phyloP scores from a whole-genome alignment of 2,888 invertebrate genomes.

The Dryadula phaetusa region DNA sequence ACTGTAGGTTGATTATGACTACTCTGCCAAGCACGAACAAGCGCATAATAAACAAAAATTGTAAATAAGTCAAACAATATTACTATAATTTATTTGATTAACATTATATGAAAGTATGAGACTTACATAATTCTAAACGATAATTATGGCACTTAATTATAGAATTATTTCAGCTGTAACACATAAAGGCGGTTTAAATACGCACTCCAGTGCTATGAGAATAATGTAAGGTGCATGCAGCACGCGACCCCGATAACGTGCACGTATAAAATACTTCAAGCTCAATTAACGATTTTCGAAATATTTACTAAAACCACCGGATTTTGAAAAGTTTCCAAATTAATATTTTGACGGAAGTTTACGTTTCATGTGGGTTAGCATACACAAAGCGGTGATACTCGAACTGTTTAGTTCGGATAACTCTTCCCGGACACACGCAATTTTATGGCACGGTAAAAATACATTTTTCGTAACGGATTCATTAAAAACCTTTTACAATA shows the following conservation, averaged over 20 bases:
- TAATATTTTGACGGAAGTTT: constrained; percentile 59
- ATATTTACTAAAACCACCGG: constrained; percentile 41
- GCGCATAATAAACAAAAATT: too few relatives aligned
- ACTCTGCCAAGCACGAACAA: too few relatives aligned
- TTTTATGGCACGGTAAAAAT: constrained; percentile 33
- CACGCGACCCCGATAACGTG: constrained; percentile 17
- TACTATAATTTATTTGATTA: background rate
- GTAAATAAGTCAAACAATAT: too few relatives aligned
- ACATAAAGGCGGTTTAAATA: background rate
- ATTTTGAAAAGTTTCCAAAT: constrained; percentile 44
- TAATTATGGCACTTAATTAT: background rate
- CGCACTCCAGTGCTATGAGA: constrained; percentile 9
- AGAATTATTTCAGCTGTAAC: background rate
- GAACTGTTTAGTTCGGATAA: constrained; percentile 40
- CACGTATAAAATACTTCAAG: constrained; percentile 20
- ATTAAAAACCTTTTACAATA: constrained; percentile 6
- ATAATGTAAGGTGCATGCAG: constrained; percentile 27
- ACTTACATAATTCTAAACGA: background rate
- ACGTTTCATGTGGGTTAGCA: constrained; percentile 48
- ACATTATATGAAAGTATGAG: background rate
- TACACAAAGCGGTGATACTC: constrained; percentile 43
- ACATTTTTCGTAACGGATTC: constrained; percentile 4
- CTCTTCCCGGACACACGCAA: constrained; percentile 29
- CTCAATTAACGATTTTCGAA: constrained; percentile 46
- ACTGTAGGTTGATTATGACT: too few relatives aligned